Base-by-base conservation (phyloP, 2,797 vertebrate species). In the Chelonia mydas region DNA sequence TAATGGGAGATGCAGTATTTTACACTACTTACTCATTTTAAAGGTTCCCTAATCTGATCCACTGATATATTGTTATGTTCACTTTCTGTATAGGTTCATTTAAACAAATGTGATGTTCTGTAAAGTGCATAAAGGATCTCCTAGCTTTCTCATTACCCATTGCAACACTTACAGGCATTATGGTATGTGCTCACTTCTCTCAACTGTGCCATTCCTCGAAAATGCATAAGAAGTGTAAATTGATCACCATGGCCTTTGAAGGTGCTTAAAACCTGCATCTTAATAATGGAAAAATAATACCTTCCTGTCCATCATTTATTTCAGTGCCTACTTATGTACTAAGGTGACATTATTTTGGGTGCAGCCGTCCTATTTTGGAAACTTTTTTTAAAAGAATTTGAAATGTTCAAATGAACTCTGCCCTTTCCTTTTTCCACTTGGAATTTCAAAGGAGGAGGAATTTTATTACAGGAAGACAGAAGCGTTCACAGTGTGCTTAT, bases 1-100 rank as follows among this genome's bases (percentile, higher is more conserved):
- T 82, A 19, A n/a, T 83, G 83, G 84, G 16, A 90, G 79, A 76
- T 57, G 87, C 86, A 50, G 90, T 81, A 57, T 83, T 93, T 87
- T 93, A 88, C 84, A 81, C 45, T 93, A 10, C 17, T 86, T 51
- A 17, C 84, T 85, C 7, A 8, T 93, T 94, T 88, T 79, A 90
- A 81, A 54, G 74, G 90, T 89, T 94, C 16, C 33, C 90, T 92
- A 88, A 68, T 37, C 59, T 89, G 84, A 6, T 91, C 92, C 55
- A 28, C 17, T 5, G 53, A 94, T 65, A 68, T 87, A 68, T 19
- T 23, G 25, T 95, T 53, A 7, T 92, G 85, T 90, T 92, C 23
- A 68, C 90, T 96, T 95, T 84, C 82, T 77, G 47, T 90, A 3
- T 11, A 50, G 86, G 55, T 96, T 97, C 93, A 55, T 96, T 96